A percentile compares a stretch with the other conserved stretches of the same genome.
Conservation (phyloP, 1,140 invertebrate genomes). For the Piezodorus guildinii region DNA sequence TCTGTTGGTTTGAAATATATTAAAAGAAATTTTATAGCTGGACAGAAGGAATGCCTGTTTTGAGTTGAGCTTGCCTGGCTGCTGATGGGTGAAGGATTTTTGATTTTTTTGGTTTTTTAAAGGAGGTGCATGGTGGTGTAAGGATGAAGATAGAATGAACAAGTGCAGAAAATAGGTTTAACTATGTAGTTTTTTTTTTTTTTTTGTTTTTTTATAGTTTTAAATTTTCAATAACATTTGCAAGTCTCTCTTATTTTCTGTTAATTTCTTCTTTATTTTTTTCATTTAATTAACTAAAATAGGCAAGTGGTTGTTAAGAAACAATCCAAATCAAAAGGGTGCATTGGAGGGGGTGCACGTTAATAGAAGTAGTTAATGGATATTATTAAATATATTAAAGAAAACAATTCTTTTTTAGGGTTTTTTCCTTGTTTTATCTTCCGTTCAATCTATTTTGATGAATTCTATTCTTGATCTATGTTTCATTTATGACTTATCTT, state of each 20-base stretch:
- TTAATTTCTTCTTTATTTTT: no score
- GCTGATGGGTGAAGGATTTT: slow-evolving; percentile 3
- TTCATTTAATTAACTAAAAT: neutral
- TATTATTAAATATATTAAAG: no score
- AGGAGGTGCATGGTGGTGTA: slow-evolving; percentile 4
- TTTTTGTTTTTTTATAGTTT: slow-evolving; percentile 14
- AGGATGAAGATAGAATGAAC: slow-evolving; percentile 6
- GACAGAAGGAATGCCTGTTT: slow-evolving; percentile 4
- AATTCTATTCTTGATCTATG: no score
- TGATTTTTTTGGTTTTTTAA: slow-evolving; percentile 5
- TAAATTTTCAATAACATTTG: neutral
- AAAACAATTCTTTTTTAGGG: no score
- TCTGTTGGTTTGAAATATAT: neutral
- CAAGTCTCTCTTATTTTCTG: neutral
- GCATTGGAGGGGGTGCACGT: slow-evolving; percentile 2
- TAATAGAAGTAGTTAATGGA: neutral
- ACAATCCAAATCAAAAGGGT: neutral
- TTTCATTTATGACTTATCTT: no score
- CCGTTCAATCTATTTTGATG: no score
- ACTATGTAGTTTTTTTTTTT: slow-evolving; percentile 17
- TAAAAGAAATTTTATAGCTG: no score
- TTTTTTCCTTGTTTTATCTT: no score
- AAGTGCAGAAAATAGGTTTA: slow-evolving; percentile 22
- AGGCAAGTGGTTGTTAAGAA: neutral
- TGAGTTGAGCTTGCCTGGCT: slow-evolving; percentile 8